phyloP scores from a whole-genome alignment of 2,888 invertebrate genomes.

The Drosophila kokeensis region DNA sequence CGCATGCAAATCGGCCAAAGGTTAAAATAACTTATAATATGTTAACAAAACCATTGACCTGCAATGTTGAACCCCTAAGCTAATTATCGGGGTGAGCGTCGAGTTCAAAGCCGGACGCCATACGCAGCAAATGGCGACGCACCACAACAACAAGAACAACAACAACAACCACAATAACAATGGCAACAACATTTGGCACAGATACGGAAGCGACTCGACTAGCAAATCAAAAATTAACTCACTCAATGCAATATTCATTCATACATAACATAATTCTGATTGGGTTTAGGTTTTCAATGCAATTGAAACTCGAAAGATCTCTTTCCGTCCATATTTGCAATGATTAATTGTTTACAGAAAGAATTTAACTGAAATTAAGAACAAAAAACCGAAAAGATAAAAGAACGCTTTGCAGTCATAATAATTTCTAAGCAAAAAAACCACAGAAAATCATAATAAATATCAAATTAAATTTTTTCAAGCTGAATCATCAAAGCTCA shows the following conservation, averaged over 20 bases:
- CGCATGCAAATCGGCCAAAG: constrained; percentile 76
- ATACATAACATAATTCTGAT: background rate
- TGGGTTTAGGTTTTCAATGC: background rate
- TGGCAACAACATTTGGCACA: constrained; percentile 24
- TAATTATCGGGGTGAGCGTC: constrained; percentile 73
- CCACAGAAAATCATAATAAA: background rate
- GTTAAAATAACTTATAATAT: constrained; percentile 81
- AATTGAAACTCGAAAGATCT: background rate
- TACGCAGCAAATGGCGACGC: constrained; percentile 19
- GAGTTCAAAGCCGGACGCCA: constrained; percentile 49
- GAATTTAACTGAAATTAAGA: background rate
- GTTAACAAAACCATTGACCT: constrained; percentile 81
- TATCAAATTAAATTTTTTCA: background rate
- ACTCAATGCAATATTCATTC: background rate
- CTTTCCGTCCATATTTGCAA: background rate
- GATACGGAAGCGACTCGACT: constrained; percentile 13
- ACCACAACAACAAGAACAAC: constrained; percentile 22
- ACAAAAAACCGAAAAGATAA: background rate
- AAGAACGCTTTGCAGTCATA: background rate
- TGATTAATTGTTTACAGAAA: background rate
- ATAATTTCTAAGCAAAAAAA: background rate
- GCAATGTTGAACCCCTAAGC: constrained; percentile 81
- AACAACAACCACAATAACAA: background rate
- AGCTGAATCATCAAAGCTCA: background rate
- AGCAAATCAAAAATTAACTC: background rate